Conservation (phyloP, 1,140 invertebrate species). For the Sitophilus oryzae region DNA sequence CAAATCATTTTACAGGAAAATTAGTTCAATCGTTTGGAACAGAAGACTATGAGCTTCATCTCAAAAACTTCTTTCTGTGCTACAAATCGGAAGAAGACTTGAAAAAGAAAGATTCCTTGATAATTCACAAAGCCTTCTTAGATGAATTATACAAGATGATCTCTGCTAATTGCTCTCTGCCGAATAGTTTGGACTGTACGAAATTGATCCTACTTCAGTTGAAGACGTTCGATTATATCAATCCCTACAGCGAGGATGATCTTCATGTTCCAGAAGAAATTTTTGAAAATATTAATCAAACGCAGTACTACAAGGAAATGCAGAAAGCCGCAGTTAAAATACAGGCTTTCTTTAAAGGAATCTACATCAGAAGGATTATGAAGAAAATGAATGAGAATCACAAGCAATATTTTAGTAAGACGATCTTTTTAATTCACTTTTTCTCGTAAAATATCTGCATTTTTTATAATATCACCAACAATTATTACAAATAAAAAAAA, state of each 20-base stretch:
- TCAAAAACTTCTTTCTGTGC: conserved; percentile 35
- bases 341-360: conserved; percentile 31
- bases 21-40: conserved; percentile 38
- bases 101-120: conserved; percentile 16
- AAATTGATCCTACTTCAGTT: conserved; percentile 1
- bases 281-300: conserved; percentile 12
- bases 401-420: conserved; percentile 18
- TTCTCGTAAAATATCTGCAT: too few species aligned
- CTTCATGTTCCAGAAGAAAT: conserved; percentile 6
- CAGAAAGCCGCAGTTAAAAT: conserved; percentile 28
- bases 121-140: conserved; percentile 34
- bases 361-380: conserved; percentile 22
- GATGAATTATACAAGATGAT: conserved; percentile 20
- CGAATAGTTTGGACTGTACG: neutral
- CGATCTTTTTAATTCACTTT: too few species aligned
- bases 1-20: conserved; percentile 13
- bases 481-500: too few species aligned
- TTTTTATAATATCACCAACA: too few species aligned
- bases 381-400: conserved; percentile 6
- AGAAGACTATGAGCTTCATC: conserved; percentile 14
- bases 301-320: conserved; percentile 19
- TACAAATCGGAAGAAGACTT: conserved; percentile 31
- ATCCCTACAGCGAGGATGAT: conserved; percentile 11
- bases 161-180: neutral
- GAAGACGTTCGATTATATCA: conserved; percentile 12